phyloP scores from a whole-genome alignment of 2,888 invertebrate genomes.

The Pyrgus malvae region DNA sequence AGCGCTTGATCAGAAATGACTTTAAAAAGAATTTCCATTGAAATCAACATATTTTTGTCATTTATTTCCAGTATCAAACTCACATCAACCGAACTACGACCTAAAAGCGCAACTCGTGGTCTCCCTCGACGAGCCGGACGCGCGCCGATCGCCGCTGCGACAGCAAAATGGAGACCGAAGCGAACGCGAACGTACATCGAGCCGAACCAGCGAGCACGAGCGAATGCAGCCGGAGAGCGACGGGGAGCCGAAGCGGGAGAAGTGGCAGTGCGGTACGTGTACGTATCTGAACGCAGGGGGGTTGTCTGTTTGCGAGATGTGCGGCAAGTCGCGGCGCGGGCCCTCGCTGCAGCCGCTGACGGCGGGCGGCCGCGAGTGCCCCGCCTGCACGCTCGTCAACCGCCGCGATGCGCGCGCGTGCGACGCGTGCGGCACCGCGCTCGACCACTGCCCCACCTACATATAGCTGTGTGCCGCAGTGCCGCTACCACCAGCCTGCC shows the following conservation, averaged over 20 bases:
- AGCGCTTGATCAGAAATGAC: too few relatives aligned
- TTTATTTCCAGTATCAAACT: conserved; percentile 4
- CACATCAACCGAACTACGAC: conserved; percentile 55
- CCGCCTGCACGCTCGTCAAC: conserved; percentile 89
- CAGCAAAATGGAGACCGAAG: conserved; percentile 45
- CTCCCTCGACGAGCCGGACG: conserved; percentile 67
- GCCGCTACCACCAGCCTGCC: too few relatives aligned
- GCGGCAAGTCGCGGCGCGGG: conserved; percentile 84
- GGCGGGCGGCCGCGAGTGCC: conserved; percentile 88
- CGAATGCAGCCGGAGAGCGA: conserved; percentile 30
- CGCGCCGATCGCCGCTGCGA: conserved; percentile 48
- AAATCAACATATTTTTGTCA: neutral
- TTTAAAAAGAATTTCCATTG: too few relatives aligned
- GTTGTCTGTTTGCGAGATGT: conserved; percentile 87
- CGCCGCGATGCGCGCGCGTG: conserved; percentile 84
- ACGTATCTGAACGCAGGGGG: conserved; percentile 84
- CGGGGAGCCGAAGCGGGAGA: conserved; percentile 42
- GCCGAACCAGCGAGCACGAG: conserved; percentile 38
- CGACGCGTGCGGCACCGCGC: conserved; percentile 85
- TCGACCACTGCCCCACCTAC: conserved; percentile 89
- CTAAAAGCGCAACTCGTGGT: conserved; percentile 70
- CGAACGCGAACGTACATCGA: conserved; percentile 47
- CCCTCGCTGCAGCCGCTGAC: conserved; percentile 84
- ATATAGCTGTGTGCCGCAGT: conserved; percentile 72
- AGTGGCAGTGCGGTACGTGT: conserved; percentile 88